phyloP scores from a whole-genome alignment of 2,113 vertebrate species.

The Emydura subglobosa region DNA sequence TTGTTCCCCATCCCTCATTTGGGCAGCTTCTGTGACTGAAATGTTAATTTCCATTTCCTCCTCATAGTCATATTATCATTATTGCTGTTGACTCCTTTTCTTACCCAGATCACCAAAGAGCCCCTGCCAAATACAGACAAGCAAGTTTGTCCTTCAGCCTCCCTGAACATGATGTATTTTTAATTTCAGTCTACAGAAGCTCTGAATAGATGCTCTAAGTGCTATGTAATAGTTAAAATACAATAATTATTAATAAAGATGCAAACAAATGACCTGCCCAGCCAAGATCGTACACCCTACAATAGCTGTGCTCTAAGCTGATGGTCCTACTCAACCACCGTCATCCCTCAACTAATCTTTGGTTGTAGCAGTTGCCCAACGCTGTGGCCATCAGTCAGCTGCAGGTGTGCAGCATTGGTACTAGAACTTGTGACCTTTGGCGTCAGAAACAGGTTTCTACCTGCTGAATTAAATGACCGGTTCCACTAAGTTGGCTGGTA shows the following conservation, averaged over 20 bases:
- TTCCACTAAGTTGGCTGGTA: neutral
- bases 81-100: neutral
- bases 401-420: neutral
- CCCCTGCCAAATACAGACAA: neutral
- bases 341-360: fast-evolving
- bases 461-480: fast-evolving
- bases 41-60: neutral
- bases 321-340: fast-evolving
- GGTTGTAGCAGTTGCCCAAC: fast-evolving
- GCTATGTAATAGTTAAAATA: neutral
- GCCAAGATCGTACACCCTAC: neutral
- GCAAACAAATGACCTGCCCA: fast-evolving
- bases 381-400: fast-evolving
- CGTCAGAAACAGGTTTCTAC: fast-evolving
- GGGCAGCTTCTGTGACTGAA: neutral
- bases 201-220: neutral
- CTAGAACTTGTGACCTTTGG: neutral
- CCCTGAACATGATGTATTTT: fast-evolving
- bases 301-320: neutral
- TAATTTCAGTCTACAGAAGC: neutral
- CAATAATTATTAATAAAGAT: fast-evolving
- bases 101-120: neutral
- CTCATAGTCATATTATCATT: neutral
- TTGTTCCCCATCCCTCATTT: neutral
- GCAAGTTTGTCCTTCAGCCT: neutral